phyloP scores from a whole-genome alignment of 1,140 invertebrate species.

The Papilio dardanus region DNA sequence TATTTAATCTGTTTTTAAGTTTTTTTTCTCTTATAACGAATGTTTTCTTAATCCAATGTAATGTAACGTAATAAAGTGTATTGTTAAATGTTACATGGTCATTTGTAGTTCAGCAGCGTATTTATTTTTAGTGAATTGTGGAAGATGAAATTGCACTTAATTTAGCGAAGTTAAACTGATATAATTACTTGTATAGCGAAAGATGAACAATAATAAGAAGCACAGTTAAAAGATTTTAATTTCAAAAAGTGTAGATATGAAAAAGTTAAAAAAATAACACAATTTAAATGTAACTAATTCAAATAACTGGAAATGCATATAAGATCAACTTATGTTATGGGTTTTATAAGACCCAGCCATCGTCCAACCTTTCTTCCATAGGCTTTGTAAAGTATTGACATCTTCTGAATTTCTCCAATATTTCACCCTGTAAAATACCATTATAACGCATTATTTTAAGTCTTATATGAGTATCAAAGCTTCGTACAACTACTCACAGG shows the following conservation, averaged over 20 bases:
- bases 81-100: neutral
- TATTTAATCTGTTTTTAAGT: neutral
- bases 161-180: too few species aligned
- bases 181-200: too few species aligned
- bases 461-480: neutral
- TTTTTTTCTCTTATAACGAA: neutral
- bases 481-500: constrained; percentile 58
- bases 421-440: constrained; percentile 72
- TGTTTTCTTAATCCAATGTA: neutral
- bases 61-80: neutral
- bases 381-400: constrained; percentile 74
- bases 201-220: neutral
- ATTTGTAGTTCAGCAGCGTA: neutral
- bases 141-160: too few species aligned
- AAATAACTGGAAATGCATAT: neutral
- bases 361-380: constrained; percentile 74
- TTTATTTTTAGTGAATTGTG: neutral
- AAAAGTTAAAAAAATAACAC: neutral
- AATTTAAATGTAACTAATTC: neutral
- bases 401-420: constrained; percentile 75
- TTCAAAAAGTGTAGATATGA: neutral
- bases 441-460: constrained; percentile 30
- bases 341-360: constrained; percentile 73
- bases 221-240: neutral
- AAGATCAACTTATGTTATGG: neutral